Base-by-base conservation (phyloP, 2,888 invertebrate species). In the Torymus tubicola region DNA sequence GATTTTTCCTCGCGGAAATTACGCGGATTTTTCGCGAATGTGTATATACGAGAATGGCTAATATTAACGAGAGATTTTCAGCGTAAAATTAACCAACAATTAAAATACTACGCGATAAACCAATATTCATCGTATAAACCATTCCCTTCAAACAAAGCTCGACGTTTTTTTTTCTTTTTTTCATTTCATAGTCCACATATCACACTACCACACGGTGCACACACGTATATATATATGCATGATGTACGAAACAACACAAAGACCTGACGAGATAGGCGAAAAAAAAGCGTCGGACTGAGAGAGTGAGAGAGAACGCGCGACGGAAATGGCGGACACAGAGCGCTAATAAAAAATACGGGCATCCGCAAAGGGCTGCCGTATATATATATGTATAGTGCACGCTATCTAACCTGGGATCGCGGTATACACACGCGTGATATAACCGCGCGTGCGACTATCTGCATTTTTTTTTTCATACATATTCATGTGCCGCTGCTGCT, bases 401-500 rank as follows among this genome's bases (percentile, higher is more conserved):
- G 73, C 65, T 78, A 78, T 78, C 78, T 50, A 13, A 31, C 10
- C 18, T 2, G 55, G 16, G 8, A 65, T 70, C 77, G 64, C 16
- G 21, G 18, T 63, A 69, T 69, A 63, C 10, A 42, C 42, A 8
- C 42, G 42, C 55, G 57, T 65, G 73, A 69, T 76, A 69, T 76
- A 76, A 76, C 60, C 76, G 76, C 42, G 31, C 42, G 31, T 4
- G 42, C 67, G 53, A 72, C 65, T 69, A 74, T 69, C 70, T 81
- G 69, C 79, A 79, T 75, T 81, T 81, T 21, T 21, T 21, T 21
- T 21, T 75, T 69, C 63, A 82, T 80, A 65, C 76, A 82, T 82
- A 82, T 82, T 82, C 77, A 82, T 79, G 71, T 24, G 18, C 10
- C 10, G 81, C 78, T 68, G 79, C 8, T 75, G 84, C 80, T 80